Evolutionary conservation across 2,888 invertebrate species (phyloP).

Genomic region (Dermolepida albohirtum): DNA sequence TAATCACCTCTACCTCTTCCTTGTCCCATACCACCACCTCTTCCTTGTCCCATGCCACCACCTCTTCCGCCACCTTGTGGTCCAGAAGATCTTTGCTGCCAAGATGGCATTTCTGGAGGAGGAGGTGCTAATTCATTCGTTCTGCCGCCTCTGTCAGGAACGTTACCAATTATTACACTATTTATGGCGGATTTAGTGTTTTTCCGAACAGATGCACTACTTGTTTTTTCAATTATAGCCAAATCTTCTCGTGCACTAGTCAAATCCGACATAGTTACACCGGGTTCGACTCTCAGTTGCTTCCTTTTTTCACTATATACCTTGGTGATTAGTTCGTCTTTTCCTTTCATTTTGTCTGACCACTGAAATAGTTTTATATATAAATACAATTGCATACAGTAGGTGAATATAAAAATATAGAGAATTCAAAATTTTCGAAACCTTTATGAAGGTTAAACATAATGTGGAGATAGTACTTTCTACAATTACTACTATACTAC

Average conservation of each 20-base stretch:
- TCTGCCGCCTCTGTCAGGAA: conserved; percentile 95
- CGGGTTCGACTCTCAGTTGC: conserved; percentile 70
- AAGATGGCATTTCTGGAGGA: conserved; percentile 97
- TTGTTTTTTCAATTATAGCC: conserved; percentile 92
- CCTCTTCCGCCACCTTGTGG: conserved; percentile 66
- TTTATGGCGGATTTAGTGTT: conserved; percentile 88
- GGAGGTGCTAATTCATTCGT: conserved; percentile 92
- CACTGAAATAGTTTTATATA: conserved; percentile 68
- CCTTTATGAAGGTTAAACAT: too few species aligned
- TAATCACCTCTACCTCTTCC: conserved; percentile 49
- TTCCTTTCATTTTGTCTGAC: conserved; percentile 83
- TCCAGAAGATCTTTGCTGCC: conserved; percentile 78
- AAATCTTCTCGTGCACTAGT: conserved; percentile 87
- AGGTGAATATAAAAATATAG: too few species aligned
- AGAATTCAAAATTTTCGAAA: too few species aligned
- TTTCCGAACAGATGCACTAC: conserved; percentile 85
- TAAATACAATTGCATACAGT: too few species aligned
- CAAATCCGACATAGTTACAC: conserved; percentile 80
- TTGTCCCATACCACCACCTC: conserved; percentile 60
- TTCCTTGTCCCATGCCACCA: conserved; percentile 60
- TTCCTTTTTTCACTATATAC: conserved; percentile 70
- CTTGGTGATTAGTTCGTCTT: conserved; percentile 77
- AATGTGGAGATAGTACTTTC: too few species aligned
- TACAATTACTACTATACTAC: too few species aligned
- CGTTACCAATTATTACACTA: conserved; percentile 90